A percentile compares a stretch with the other conserved stretches of the same genome.
Evolutionary conservation across 2,113 vertebrate genomes (phyloP).

Genomic region (Eonycteris spelaea): DNA sequence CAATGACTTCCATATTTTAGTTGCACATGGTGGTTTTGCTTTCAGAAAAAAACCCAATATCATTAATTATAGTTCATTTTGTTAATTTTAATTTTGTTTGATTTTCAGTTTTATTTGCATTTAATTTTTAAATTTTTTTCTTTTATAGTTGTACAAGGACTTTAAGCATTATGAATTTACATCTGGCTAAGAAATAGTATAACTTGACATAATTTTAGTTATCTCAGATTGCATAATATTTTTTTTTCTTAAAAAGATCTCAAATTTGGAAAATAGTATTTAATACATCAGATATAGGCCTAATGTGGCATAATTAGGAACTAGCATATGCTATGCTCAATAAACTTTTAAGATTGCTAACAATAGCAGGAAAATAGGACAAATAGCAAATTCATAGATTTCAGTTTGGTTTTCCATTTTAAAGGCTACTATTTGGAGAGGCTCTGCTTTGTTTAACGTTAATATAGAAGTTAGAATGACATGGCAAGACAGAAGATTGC

Average conservation of each 20-base stretch:
- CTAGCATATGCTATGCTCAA: neutral
- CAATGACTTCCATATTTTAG: neutral
- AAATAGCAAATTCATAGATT: neutral
- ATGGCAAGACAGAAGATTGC: neutral
- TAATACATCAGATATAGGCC: neutral
- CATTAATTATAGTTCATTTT: neutral
- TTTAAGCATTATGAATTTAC: neutral
- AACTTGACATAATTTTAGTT: neutral
- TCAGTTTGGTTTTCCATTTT: neutral
- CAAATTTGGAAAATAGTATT: neutral
- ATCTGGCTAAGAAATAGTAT: neutral
- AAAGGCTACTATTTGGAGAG: neutral
- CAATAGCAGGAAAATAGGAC: neutral
- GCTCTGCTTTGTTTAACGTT: neutral
- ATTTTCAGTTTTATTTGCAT: neutral
- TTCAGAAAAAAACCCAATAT: neutral
- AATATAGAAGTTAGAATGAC: neutral
- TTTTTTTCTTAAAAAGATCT: neutral
- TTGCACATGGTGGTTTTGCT: neutral
- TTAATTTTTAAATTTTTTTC: slow-evolving; percentile 27
- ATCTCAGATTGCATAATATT: neutral
- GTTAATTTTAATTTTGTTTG: neutral
- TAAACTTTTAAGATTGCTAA: neutral
- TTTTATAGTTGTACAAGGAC: neutral
- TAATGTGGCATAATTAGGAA: neutral